These are phyloP conservation scores for Acleris holmiana DNA, from an alignment of 2,888 invertebrate species.

Conservation along the genomic window DNA sequence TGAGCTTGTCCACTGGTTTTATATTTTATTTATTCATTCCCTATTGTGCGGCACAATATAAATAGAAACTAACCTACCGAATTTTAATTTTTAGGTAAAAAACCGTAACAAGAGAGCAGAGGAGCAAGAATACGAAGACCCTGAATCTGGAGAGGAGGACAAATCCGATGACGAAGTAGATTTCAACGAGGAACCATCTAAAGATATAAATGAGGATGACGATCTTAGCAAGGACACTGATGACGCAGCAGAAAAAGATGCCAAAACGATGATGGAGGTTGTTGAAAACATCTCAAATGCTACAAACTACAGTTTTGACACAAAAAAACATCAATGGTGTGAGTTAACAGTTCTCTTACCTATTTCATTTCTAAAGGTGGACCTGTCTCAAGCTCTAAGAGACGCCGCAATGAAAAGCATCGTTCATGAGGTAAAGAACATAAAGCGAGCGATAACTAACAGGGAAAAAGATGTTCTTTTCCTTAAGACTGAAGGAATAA, in stretches of 20 bases:
- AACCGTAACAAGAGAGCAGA: slow-evolving; percentile 83
- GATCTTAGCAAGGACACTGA: slow-evolving; percentile 46
- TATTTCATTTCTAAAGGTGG: slow-evolving; percentile 81
- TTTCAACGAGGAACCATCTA: slow-evolving; percentile 53
- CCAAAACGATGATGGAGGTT: slow-evolving; percentile 69
- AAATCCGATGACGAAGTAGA: slow-evolving; percentile 78
- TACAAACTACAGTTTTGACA: slow-evolving; percentile 90
- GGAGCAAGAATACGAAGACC: slow-evolving; percentile 88
- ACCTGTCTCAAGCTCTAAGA: slow-evolving; percentile 89
- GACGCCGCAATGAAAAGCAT: slow-evolving; percentile 89
- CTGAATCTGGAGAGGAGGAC: slow-evolving; percentile 85
- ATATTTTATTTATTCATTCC: too few relatives aligned
- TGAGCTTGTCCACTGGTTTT: too few relatives aligned
- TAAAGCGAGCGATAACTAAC: slow-evolving; percentile 93
- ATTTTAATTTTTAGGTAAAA: slow-evolving; percentile 65
- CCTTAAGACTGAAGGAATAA: slow-evolving; percentile 97
- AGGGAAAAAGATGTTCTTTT: slow-evolving; percentile 86
- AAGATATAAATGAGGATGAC: slow-evolving; percentile 61
- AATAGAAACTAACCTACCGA: background rate
- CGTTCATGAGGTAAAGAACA: slow-evolving; percentile 91
- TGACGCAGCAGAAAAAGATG: slow-evolving; percentile 55
- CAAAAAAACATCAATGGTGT: slow-evolving; percentile 92
- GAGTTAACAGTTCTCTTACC: slow-evolving; percentile 90
- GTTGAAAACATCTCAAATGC: slow-evolving; percentile 71
- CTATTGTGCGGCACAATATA: background rate